Base-by-base conservation (phyloP, 2,797 vertebrate species). In the Adrianichthys oophorus region DNA sequence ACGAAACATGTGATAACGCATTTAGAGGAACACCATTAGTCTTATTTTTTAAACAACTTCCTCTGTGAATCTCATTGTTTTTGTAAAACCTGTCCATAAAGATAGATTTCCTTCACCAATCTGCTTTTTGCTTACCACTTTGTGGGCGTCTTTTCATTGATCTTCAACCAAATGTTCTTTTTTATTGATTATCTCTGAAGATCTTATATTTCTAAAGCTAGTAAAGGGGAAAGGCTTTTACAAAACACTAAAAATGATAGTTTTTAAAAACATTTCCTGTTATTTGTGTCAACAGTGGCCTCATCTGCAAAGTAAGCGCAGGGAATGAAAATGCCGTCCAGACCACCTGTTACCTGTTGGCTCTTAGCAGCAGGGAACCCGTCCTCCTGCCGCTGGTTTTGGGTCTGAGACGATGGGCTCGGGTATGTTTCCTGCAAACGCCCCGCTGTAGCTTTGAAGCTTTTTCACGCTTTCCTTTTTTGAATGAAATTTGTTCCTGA, bases 271-370 rank as follows among this genome's bases (percentile, higher is more conserved):
- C 4, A 40, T 16, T 47, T 54, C 24, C 21, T 59, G 7, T 53
- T 58, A 2, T 68, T 64, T 48, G 56, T 55, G 15, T 56, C 52
- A 23, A 55, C 86, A 98, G 96, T 85, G 94, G 92, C 75, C 92
- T 96, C 73, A 65, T 94, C 79, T 98, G 96, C 91, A 96, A 94
- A 94, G 94, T 98, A 80, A 97, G 96, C 54, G 95, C 95, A 49
- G 95, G 96, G 62, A 98, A 98, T 87, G 95, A 98, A 84, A 95
- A 92, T 1, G 95, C 95, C 3, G 96, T 87, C 85, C 89, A 95
- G 50, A 96, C 95, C 59, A 93, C 95, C 60, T 88, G 91, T 51
- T 96, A 94, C 76, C 89, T 98, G 76, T 78, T 92, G 52, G 68
- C 91, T 2, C 80, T 98, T 49, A 91, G 85, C 60, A 90, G 75